These are phyloP conservation scores for Epirrita christyi DNA, from an alignment of 2,888 invertebrate species.

Conservation along the genomic window DNA sequence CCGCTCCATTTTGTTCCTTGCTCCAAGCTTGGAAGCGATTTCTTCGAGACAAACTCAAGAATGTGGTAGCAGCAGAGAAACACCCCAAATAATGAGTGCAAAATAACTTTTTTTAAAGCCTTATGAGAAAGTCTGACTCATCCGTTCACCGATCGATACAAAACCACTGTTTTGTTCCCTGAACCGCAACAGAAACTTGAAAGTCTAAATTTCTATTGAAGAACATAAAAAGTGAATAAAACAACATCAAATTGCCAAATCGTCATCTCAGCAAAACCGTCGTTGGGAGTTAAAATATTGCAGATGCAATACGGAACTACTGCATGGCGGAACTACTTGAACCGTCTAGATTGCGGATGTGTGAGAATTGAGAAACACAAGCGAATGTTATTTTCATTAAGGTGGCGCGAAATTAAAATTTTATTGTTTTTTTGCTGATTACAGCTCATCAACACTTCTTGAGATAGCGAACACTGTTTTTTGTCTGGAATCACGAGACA, in stretches of 20 bases:
- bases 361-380: conserved; percentile 4
- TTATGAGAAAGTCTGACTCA: conserved; percentile 6
- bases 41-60: no score
- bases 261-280: conserved; percentile 5
- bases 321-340: conserved; percentile 19
- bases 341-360: conserved; percentile 20
- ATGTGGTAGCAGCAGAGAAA: background rate
- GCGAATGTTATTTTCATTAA: conserved; percentile 20
- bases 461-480: no score
- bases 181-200: conserved; percentile 26
- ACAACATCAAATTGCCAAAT: conserved; percentile 6
- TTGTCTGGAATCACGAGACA: no score
- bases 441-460: no score
- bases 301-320: conserved; percentile 22
- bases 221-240: conserved; percentile 15
- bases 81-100: background rate
- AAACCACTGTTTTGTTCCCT: conserved; percentile 14
- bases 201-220: conserved; percentile 21
- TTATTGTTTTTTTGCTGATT: no score
- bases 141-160: conserved; percentile 20
- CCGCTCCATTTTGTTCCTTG: no score
- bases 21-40: no score
- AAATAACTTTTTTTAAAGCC: background rate
- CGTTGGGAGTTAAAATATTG: background rate
- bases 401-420: no score